Evolutionary conservation across 1,140 invertebrate species (phyloP).

Genomic region (honey bee (Apis mellifera)): Amel_HAv3.1 CM009936.2:13077501-13078000

Average conservation of each 20-base stretch:
- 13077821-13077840: conserved; percentile 68
- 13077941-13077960: not conserved
- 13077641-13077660: not conserved
- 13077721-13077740: conserved; percentile 65
- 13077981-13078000: not conserved
- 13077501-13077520: not conserved
- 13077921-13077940: not conserved
- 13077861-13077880: conserved; percentile 60
- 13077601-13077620: not conserved
- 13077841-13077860: conserved; percentile 37
- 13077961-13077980: not conserved
- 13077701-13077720: too few relatives aligned
- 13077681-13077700: too few relatives aligned
- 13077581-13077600: not conserved
- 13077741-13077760: conserved; percentile 67
- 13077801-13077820: conserved; percentile 61
- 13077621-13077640: too few relatives aligned
- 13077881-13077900: not conserved
- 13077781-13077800: conserved; percentile 56
- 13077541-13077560: conserved; percentile 28
- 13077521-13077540: conserved; percentile 36
- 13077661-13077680: not conserved
- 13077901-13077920: not conserved
- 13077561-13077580: not conserved
- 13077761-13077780: conserved; percentile 67